A percentile compares a stretch with the other conserved stretches of the same genome.
Conservation (phyloP, 1,140 invertebrate genomes). For the Pseudomyrmex dendroicus region DNA sequence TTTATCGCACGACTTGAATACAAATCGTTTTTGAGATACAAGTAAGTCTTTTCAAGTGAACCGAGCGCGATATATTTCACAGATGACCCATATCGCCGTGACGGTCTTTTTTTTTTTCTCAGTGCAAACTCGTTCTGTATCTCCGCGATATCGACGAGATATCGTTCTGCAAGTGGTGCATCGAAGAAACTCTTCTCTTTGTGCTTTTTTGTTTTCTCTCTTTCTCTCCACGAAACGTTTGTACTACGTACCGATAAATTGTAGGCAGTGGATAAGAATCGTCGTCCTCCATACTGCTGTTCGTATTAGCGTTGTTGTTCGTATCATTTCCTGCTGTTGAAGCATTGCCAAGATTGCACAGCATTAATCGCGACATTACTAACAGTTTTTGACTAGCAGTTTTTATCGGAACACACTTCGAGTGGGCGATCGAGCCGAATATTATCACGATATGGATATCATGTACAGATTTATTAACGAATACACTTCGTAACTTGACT, state of each 20-base stretch:
- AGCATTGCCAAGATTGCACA: conserved; percentile 83
- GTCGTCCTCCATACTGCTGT: conserved; percentile 88
- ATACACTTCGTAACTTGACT: conserved; percentile 10
- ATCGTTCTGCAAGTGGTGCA: too few relatives aligned
- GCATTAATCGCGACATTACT: conserved; percentile 83
- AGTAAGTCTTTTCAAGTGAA: too few relatives aligned
- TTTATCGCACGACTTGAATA: too few relatives aligned
- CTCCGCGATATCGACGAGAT: background rate
- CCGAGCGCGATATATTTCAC: too few relatives aligned
- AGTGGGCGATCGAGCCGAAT: background rate
- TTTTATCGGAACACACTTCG: conserved; percentile 26
- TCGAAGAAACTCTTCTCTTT: too few relatives aligned
- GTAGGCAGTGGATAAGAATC: conserved; percentile 92
- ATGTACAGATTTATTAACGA: background rate
- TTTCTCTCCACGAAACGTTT: background rate
- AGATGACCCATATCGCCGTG: background rate
- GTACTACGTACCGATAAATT: conserved; percentile 90
- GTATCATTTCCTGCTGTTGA: conserved; percentile 87
- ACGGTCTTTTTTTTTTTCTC: background rate
- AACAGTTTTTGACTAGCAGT: conserved; percentile 4
- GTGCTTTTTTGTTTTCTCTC: too few relatives aligned
- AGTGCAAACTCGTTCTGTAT: background rate
- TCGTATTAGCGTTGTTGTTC: conserved; percentile 90
- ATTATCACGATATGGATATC: conserved; percentile 21
- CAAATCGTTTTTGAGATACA: too few relatives aligned